Evolutionary conservation across 2,797 vertebrate species (phyloP).

Genomic region (Ambastaia sidthimunki): DNA sequence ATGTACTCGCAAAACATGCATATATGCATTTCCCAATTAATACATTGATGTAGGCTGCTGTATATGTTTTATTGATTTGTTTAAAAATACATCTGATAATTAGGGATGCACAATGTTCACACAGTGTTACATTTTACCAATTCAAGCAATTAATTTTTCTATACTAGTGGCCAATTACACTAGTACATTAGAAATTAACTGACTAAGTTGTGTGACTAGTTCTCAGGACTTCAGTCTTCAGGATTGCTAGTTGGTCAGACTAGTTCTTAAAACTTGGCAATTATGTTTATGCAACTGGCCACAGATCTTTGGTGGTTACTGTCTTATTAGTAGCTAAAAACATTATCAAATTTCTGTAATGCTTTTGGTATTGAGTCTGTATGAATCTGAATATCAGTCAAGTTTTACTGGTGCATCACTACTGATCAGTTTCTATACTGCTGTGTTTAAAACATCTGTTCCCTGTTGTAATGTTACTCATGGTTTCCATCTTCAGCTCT

Average conservation of each 20-base stretch:
- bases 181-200: too few species aligned
- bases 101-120: too few species aligned
- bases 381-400: too few species aligned
- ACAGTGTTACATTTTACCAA: too few species aligned
- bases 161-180: too few species aligned
- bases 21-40: background rate
- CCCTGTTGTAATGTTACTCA: background rate
- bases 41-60: too few species aligned
- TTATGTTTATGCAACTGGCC: background rate
- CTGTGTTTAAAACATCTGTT: background rate
- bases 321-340: background rate
- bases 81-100: background rate
- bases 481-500: constrained; percentile 81
- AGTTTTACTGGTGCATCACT: background rate
- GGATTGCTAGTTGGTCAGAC: too few species aligned
- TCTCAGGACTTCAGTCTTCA: too few species aligned
- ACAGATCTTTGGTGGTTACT: too few species aligned
- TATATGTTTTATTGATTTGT: background rate
- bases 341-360: background rate
- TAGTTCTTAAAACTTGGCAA: background rate
- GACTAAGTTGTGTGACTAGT: too few species aligned
- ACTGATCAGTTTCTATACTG: background rate
- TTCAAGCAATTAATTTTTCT: too few species aligned
- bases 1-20: background rate
- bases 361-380: too few species aligned